Conservation (phyloP, 2,888 invertebrate genomes). For the Scaptodrosophila latifasciaeformis region DNA sequence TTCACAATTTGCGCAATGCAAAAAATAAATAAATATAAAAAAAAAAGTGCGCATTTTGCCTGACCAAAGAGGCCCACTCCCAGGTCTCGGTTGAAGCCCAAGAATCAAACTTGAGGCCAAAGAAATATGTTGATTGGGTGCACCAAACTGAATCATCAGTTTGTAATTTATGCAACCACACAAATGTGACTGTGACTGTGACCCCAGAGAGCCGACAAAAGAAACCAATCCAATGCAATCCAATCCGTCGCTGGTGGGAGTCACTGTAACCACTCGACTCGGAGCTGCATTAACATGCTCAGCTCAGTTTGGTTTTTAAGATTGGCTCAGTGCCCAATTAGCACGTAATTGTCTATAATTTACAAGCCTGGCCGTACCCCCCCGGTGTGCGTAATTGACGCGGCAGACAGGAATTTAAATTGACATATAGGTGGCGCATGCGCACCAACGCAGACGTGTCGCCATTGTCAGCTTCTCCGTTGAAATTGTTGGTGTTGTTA, state of each 20-base stretch:
- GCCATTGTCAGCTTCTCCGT: no score
- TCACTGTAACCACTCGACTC: neutral
- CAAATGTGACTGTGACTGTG: neutral
- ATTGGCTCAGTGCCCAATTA: conserved; percentile 37
- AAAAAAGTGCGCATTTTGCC: no score
- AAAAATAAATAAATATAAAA: no score
- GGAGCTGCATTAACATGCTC: neutral
- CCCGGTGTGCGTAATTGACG: conserved; percentile 43
- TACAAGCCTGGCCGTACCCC: conserved; percentile 18
- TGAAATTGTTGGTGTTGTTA: no score
- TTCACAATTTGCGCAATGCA: no score
- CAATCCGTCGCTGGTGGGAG: neutral
- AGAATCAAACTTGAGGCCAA: no score
- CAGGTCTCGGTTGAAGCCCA: no score
- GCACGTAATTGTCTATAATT: conserved; percentile 58
- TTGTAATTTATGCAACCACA: neutral
- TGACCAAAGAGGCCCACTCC: no score
- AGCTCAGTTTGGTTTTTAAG: conserved; percentile 8
- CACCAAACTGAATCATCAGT: neutral
- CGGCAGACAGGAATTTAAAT: conserved; percentile 49
- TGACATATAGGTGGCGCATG: conserved; percentile 37
- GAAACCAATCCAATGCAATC: neutral
- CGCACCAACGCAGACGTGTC: conserved; percentile 10
- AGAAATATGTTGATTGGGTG: no score
- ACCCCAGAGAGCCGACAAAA: neutral